Percentiles rank a stretch among this genome's conserved stretches.
Evolutionary conservation across 2,113 vertebrate species (phyloP).

Genomic region (Leucopsar rothschildi): DNA sequence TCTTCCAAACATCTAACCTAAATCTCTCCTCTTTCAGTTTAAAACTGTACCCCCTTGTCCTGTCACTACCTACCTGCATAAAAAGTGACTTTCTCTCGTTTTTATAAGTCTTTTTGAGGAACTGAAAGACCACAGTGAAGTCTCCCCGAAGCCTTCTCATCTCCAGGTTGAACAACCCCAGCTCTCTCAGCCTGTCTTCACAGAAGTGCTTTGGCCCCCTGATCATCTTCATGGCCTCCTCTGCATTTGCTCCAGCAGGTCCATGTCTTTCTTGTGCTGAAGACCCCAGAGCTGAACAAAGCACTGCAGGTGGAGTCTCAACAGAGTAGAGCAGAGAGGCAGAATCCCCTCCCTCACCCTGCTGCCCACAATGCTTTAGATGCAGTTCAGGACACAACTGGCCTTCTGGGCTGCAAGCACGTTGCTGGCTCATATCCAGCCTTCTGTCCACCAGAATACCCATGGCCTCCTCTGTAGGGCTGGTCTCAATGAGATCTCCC

Average conservation of each 20-base stretch:
- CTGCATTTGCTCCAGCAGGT: not conserved
- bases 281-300: not conserved
- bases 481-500: not conserved
- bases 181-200: not conserved
- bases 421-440: not conserved
- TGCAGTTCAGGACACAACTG: not conserved
- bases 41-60: not conserved
- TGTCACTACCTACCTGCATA: not conserved
- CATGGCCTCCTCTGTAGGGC: not conserved
- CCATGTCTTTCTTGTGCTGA: not conserved
- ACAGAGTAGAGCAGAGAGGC: not conserved
- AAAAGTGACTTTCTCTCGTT: not conserved
- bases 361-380: not conserved
- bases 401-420: not conserved
- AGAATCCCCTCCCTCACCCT: not conserved
- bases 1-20: not conserved
- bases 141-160: not conserved
- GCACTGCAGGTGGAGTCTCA: not conserved
- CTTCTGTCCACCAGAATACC: not conserved
- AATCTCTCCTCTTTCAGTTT: not conserved
- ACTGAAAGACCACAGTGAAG: not conserved
- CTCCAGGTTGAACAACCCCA: not conserved
- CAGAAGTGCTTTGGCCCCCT: not conserved
- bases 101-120: not conserved
- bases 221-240: not conserved